Base-by-base conservation (phyloP, 2,797 vertebrate genomes). In the Leptodactylus fallax region DNA sequence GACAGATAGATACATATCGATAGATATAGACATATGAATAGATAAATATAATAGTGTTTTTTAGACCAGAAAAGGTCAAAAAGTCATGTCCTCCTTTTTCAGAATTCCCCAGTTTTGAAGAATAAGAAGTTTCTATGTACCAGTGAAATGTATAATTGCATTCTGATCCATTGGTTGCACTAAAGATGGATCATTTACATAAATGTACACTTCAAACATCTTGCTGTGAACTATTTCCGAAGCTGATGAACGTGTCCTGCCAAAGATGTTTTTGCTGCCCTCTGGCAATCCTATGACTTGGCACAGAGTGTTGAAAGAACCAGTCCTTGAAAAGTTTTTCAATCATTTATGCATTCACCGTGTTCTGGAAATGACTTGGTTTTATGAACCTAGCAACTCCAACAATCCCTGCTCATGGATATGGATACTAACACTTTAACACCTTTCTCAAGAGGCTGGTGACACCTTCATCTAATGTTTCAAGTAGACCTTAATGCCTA, bases 221-320 rank as follows among this genome's bases (percentile, higher is more conserved):
- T 77, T 51, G 71, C 21, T 77, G 19, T 51, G n/a, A 77, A n/a
- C 74, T 23, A 77, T 53, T 77, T 53, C 74, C 10, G 21, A 77
- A 77, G 74, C 74, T 77, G 74, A 77, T n/a, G 49, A 77, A 77
- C 21, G 49, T 11, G 5, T 51, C 74, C 47, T 77, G 74, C 74
- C 74, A 77, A 53, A 77, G 74, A 77, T 53, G 21, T 47, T 53
- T 77, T 77, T 77, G 21, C 74, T 53, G 74, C 47, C 49, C 74
- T 77, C 74, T 77, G 74, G 74, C 74, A 77, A 77, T 77, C 74
- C 74, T n/a, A 23, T 77, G 47, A 77, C 74, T 77, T 77, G 74
- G 74, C 74, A 77, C 11, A 13, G 21, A 23, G 9, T 53, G 49
- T 53, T 77, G 21, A 53, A 51, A 36, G 49, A 77, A 23, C 74